These are phyloP conservation scores for Athalia circularis DNA, from an alignment of 2,888 invertebrate genomes.

Conservation along the genomic window DNA sequence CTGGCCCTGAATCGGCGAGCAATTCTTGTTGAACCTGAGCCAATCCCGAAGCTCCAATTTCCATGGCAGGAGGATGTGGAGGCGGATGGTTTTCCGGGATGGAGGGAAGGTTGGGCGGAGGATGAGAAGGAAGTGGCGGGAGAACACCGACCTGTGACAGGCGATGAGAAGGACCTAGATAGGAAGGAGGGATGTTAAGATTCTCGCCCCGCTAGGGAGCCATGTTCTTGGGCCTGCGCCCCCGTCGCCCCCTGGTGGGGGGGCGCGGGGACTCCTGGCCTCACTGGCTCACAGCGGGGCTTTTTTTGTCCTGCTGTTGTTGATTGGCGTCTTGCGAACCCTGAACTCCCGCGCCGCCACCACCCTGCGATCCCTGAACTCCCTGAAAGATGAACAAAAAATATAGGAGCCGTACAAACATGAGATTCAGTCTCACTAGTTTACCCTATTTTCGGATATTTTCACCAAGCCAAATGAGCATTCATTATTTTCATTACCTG, in stretches of 20 bases:
- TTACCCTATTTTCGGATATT: too few species aligned
- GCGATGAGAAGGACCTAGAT: constrained; percentile 62
- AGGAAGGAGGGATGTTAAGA: constrained; percentile 67
- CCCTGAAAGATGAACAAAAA: constrained; percentile 60
- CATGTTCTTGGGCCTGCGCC: constrained; percentile 74
- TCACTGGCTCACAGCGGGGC: constrained; percentile 89
- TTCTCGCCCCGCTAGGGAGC: constrained; percentile 75
- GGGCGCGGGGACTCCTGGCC: constrained; percentile 76
- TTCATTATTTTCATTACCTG: constrained; percentile 62
- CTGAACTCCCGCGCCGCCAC: constrained; percentile 72
- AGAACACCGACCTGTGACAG: constrained; percentile 63
- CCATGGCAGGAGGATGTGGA: constrained; percentile 59
- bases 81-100: constrained; percentile 23
- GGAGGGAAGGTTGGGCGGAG: constrained; percentile 2
- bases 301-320: constrained; percentile 89
- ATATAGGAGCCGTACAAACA: too few species aligned
- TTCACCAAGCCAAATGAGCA: background rate
- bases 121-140: constrained; percentile 50
- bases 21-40: constrained; percentile 64
- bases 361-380: constrained; percentile 74
- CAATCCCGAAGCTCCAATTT: constrained; percentile 65
- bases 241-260: constrained; percentile 74
- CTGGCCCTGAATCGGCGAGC: constrained; percentile 58
- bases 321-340: constrained; percentile 77
- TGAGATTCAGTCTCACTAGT: too few species aligned